Conservation (phyloP, 1,140 invertebrate genomes). For the Glossosoma conforme region DNA sequence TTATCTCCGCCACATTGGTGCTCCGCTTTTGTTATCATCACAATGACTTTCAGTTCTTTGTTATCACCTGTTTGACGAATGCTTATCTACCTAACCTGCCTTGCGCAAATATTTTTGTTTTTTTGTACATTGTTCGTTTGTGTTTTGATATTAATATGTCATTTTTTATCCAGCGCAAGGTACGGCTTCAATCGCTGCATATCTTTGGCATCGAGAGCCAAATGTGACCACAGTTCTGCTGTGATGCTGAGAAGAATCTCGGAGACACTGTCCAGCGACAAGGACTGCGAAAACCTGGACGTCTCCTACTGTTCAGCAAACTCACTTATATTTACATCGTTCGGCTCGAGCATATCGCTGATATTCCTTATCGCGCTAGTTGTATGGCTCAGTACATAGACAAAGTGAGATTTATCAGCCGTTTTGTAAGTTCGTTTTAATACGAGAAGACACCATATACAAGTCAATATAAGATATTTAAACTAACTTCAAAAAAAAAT, state of each 20-base stretch:
- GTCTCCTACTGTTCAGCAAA: conserved; percentile 9
- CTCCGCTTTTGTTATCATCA: background rate
- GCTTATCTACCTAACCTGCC: background rate
- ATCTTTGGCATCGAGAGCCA: conserved; percentile 12
- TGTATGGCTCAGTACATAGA: too few species aligned
- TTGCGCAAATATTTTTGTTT: background rate
- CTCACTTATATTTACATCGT: too few species aligned
- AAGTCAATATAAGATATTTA: too few species aligned
- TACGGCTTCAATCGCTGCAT: conserved; percentile 25
- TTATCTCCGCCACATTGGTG: too few species aligned
- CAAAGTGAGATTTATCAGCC: too few species aligned
- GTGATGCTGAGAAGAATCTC: conserved; percentile 22
- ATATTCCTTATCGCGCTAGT: too few species aligned
- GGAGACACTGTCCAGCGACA: conserved; percentile 17
- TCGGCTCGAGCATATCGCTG: too few species aligned
- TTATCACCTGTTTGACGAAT: background rate
- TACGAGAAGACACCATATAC: too few species aligned
- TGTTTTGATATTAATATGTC: too few species aligned
- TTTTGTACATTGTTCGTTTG: too few species aligned
- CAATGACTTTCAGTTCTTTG: background rate
- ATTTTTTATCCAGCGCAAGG: conserved; percentile 19
- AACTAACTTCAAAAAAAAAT: too few species aligned
- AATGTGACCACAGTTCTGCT: conserved; percentile 13
- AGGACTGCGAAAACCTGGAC: conserved; percentile 16
- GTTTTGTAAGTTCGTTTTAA: too few species aligned